Evolutionary conservation across 2,113 vertebrate species (phyloP).

Genomic region (Emydura subglobosa): DNA sequence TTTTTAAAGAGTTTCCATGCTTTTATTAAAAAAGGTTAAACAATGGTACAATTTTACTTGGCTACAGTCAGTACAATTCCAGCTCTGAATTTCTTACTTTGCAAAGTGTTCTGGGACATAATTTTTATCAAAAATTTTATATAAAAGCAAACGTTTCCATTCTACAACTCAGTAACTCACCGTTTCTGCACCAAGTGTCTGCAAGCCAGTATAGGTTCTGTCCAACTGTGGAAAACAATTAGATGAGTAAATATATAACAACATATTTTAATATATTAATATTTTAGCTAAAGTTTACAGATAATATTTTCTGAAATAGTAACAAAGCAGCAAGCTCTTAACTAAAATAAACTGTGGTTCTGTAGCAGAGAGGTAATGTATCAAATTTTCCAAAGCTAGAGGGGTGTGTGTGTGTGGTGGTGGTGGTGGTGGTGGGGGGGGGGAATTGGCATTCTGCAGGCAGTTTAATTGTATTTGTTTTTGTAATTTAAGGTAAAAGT

Average conservation of each 20-base stretch:
- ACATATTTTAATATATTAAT: background rate
- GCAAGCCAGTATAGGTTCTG: constrained; percentile 97
- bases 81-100: background rate
- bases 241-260: background rate
- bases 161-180: constrained; percentile 72
- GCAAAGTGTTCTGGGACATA: background rate
- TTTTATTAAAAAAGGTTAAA: background rate
- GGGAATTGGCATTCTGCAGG: background rate
- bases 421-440: background rate
- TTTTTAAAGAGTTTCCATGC: background rate
- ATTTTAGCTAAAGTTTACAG: background rate
- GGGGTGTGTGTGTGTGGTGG: too few species aligned
- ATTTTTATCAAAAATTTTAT: background rate
- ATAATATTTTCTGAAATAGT: background rate
- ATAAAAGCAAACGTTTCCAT: background rate
- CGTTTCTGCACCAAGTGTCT: constrained; percentile 98
- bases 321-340: background rate
- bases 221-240: constrained; percentile 86
- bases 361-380: background rate
- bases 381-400: background rate
- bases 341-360: background rate
- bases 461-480: background rate
- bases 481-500: background rate
- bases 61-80: background rate
- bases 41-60: background rate